Percentiles rank a stretch among this genome's conserved stretches.
These are phyloP conservation scores for Mallateleia sp. DNA, from an alignment of 2,888 invertebrate species.

Conservation along the genomic window DNA sequence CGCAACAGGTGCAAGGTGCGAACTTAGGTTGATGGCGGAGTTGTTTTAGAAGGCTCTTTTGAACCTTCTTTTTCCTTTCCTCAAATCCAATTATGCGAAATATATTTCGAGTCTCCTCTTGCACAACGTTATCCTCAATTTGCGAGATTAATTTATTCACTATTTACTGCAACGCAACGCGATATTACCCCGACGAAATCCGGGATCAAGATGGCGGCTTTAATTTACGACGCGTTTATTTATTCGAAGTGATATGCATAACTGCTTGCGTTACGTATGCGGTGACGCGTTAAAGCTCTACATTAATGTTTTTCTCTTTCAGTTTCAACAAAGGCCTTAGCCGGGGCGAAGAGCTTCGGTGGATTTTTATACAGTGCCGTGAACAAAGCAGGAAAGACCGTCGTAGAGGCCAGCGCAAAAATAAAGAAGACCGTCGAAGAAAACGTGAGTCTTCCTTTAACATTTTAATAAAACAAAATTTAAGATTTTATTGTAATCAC, in stretches of 20 bases:
- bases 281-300: not conserved
- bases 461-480: slow-evolving; percentile 28
- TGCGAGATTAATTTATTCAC: not conserved
- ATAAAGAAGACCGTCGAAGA: slow-evolving; percentile 99
- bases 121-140: not conserved
- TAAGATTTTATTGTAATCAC: slow-evolving; percentile 17
- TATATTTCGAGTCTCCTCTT: not conserved
- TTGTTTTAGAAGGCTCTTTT: not conserved
- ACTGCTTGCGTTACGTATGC: slow-evolving; percentile 17
- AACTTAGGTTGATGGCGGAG: slow-evolving; percentile 13
- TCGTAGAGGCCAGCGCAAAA: slow-evolving; percentile 97
- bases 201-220: not conserved
- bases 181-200: not conserved
- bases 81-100: not conserved
- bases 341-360: slow-evolving; percentile 97
- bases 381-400: slow-evolving; percentile 98
- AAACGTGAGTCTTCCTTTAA: slow-evolving; percentile 93
- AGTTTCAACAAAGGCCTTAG: slow-evolving; percentile 97
- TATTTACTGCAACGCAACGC: not conserved
- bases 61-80: not conserved
- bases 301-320: slow-evolving; percentile 76
- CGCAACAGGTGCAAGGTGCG: slow-evolving; percentile 45
- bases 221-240: not conserved
- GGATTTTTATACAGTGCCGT: slow-evolving; percentile 98
- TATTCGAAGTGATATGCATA: slow-evolving; percentile 1